Evolutionary conservation across 2,797 vertebrate species (phyloP), one percentile per base, ranked within the genome.

Genomic region (Ceyx erithaca): DNA sequence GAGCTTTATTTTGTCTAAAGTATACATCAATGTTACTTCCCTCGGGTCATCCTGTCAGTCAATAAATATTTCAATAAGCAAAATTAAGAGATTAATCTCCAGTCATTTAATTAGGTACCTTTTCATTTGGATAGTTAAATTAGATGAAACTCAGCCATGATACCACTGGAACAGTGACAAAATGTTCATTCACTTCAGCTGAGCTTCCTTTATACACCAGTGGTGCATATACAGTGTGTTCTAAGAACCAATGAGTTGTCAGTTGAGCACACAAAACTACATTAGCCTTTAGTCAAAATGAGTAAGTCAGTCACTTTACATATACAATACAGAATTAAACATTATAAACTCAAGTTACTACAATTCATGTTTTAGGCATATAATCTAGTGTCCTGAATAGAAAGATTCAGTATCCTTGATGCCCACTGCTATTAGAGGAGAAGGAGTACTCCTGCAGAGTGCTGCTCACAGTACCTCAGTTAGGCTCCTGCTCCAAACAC

Each of bases 401-500:
- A 68, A 72, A 72, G 10, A 15, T 55, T 79, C 68, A 87, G 11
- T 18, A 46, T 30, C 12, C 12, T 68, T 66, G 30, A 26, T 37
- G 54, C 4, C 20, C 13, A 10, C 31, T 79, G 33, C 8, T 81
- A 49, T 0, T 8, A 54, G 4, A 0, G 18, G 14, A 64, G 69
- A 71, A 43, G 9, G 10, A 5, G 7, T 1, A 1, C 5, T 83
- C 8, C 33, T 0, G 0, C 9, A 9, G 46, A 51, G 7, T 19
- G 16, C 43, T 80, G 68, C 25, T 77, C 54, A 31, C 11, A 33
- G 23, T 14, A 71, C 1, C 16, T 20, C 19, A 45, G 11, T 61
- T 30, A 73, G 33, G 9, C 3, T 81, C 37, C 30, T 84, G 12
- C 12, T 81, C 37, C 73, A 54, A 78, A 52, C 7, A 64, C 3